phyloP scores from a whole-genome alignment of 1,140 invertebrate species.

The Ditylenchus dipsaci region DNA sequence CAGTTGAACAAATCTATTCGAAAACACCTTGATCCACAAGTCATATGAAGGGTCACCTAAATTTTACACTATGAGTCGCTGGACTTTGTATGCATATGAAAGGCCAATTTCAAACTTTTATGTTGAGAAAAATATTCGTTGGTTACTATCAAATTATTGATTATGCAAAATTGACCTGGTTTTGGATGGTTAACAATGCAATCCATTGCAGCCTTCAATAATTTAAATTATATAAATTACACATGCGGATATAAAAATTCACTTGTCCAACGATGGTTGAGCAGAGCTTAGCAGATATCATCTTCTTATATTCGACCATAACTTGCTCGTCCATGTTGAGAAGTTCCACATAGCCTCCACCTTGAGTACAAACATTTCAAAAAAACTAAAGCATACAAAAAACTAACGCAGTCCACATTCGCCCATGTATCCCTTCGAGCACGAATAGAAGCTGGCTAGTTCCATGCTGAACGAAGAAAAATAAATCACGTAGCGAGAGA shows the following conservation, averaged over 20 bases:
- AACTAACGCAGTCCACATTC: slow-evolving; percentile 75
- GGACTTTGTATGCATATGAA: too few species aligned
- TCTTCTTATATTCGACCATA: slow-evolving; percentile 78
- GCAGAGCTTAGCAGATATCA: slow-evolving; percentile 88
- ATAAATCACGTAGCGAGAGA: too few species aligned
- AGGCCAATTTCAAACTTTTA: too few species aligned
- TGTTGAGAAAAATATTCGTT: too few species aligned
- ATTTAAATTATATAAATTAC: too few species aligned
- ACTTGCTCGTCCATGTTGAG: slow-evolving; percentile 73
- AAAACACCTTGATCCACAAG: slow-evolving; percentile 36
- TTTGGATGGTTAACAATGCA: slow-evolving; percentile 75
- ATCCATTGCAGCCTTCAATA: slow-evolving; percentile 66
- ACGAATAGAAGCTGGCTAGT: slow-evolving; percentile 89
- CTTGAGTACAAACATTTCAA: too few species aligned
- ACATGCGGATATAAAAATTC: slow-evolving; percentile 61
- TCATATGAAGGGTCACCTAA: slow-evolving; percentile 68
- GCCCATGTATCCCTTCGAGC: slow-evolving; percentile 80
- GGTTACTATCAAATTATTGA: too few species aligned
- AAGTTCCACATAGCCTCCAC: slow-evolving; percentile 83
- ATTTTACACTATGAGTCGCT: too few species aligned
- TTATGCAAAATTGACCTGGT: slow-evolving; percentile 57
- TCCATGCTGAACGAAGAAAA: slow-evolving; percentile 66
- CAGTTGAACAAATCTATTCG: neutral
- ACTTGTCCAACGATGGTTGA: slow-evolving; percentile 81
- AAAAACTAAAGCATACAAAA: too few species aligned